Evolutionary conservation across 2,888 invertebrate species (phyloP).

Genomic region (Oxycera nigricornis): DNA sequence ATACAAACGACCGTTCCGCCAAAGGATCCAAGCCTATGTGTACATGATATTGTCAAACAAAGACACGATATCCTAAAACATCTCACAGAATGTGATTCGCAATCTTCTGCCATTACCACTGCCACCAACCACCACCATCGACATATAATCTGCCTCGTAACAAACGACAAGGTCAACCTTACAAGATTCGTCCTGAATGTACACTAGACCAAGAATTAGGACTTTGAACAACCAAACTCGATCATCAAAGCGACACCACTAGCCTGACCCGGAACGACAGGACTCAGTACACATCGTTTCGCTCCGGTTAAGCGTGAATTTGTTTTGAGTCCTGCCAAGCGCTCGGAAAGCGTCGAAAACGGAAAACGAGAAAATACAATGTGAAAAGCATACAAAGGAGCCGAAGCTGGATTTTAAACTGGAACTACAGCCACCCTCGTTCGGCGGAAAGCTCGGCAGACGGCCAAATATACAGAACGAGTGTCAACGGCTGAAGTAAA

Average conservation of each 20-base stretch:
- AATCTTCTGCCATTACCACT: too few species aligned
- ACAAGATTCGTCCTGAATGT: background rate
- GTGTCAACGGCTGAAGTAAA: background rate
- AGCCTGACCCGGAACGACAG: background rate
- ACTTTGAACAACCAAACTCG: background rate
- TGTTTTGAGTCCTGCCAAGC: background rate
- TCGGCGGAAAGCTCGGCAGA: background rate
- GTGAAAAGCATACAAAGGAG: too few species aligned
- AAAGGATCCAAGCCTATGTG: too few species aligned
- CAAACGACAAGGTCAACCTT: constrained; percentile 14
- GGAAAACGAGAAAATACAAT: background rate
- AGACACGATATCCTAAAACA: background rate
- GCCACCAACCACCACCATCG: too few species aligned
- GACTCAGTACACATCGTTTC: background rate
- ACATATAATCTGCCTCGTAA: constrained; percentile 26
- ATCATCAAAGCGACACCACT: background rate
- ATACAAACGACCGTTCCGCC: too few species aligned
- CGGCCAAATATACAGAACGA: background rate
- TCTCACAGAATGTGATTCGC: constrained; percentile 4
- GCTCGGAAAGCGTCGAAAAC: background rate
- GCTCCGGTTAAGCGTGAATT: constrained; percentile 12
- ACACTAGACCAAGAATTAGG: background rate
- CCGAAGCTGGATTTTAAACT: too few species aligned
- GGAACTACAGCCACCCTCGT: background rate
- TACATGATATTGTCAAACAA: too few species aligned